Evolutionary conservation across 2,113 vertebrate genomes (phyloP).

Genomic region (Sclerurus mexicanus): DNA sequence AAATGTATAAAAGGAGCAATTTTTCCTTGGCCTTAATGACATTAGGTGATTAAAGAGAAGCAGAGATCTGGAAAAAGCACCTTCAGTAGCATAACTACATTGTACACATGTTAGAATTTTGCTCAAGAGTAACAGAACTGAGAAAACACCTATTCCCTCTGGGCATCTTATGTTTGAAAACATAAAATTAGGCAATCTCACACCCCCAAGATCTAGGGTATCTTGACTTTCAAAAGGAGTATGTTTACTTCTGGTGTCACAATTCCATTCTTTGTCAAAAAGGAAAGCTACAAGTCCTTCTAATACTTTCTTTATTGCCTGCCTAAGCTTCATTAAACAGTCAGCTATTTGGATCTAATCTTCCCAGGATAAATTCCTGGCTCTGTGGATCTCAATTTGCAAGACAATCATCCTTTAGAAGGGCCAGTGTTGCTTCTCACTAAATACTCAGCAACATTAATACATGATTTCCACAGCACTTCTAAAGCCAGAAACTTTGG

Average conservation of each 20-base stretch:
- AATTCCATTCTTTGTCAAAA: not conserved
- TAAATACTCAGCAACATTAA: not conserved
- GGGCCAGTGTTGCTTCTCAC: not conserved
- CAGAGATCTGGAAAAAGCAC: not conserved
- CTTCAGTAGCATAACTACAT: not conserved
- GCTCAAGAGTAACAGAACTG: not conserved
- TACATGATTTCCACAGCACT: not conserved
- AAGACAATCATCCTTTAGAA: not conserved
- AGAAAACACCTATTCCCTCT: not conserved
- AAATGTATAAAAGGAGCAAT: not conserved
- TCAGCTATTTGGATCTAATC: not conserved
- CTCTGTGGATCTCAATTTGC: not conserved
- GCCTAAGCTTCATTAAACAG: not conserved
- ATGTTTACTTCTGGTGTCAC: not conserved
- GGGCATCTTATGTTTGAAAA: not conserved
- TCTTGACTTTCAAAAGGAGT: not conserved
- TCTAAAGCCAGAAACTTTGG: not conserved
- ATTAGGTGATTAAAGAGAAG: not conserved
- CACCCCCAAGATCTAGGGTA: not conserved
- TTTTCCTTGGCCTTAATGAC: not conserved
- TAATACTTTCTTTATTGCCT: not conserved
- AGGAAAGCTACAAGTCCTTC: not conserved
- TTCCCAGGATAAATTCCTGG: not conserved
- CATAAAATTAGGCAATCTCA: not conserved
- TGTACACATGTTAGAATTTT: not conserved